Percentiles rank a stretch among this genome's conserved stretches.
phyloP scores from a whole-genome alignment of 2,113 vertebrate species.

The Danionella cerebrum region DNA sequence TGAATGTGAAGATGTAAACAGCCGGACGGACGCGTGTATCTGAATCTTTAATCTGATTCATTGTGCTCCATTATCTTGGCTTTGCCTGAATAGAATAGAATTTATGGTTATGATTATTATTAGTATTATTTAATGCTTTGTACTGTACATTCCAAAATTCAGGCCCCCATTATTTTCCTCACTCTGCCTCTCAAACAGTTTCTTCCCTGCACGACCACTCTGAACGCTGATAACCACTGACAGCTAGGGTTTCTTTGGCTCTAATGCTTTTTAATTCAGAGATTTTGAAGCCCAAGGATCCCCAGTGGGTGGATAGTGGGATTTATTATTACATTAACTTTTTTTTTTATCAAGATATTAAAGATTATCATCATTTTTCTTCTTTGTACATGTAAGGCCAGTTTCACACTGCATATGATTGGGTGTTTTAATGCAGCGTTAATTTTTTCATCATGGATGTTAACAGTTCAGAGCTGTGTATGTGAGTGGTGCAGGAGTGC shows the following conservation, averaged over 20 bases:
- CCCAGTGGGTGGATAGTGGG: too few species aligned
- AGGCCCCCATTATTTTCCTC: neutral
- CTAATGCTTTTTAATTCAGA: neutral
- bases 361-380: too few species aligned
- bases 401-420: too few species aligned
- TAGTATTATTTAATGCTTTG: neutral
- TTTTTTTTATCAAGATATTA: too few species aligned
- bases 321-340: too few species aligned
- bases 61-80: constrained; percentile 2
- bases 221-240: constrained; percentile 1
- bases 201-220: neutral
- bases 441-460: too few species aligned
- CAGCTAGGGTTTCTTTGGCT: neutral
- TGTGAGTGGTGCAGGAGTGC: too few species aligned
- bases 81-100: constrained; percentile 9
- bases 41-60: constrained; percentile 16
- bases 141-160: constrained; percentile 6
- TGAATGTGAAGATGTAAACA: constrained; percentile 12
- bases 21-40: neutral
- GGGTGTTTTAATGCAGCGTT: too few species aligned
- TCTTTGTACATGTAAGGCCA: too few species aligned
- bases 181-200: neutral
- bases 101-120: neutral
- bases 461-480: too few species aligned
- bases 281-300: neutral